Base-by-base conservation (phyloP, 2,113 vertebrate species). In the Macaca nemestrina region DNA sequence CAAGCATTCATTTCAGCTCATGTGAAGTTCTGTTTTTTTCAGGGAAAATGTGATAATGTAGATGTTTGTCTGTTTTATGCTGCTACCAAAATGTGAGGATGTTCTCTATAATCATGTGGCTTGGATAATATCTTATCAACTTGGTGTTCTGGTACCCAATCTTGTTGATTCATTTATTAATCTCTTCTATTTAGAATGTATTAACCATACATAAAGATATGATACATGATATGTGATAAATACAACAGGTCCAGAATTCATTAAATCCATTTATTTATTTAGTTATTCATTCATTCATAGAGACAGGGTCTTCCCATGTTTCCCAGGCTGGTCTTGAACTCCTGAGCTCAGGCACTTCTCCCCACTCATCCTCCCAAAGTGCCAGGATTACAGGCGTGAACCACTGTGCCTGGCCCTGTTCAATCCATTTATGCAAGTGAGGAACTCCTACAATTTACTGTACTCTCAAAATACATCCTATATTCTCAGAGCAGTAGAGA, bases 401-500 rank as follows among this genome's bases (percentile, higher is more conserved):
- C 61, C 27, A 64, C 61, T 13, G 12, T 12, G 13, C 27, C 61
- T 30, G 61, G 61, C 61, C 61, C 61, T 64, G 61, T 82, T 73
- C 75, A 35, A 11, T 82, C 55, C 1, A 50, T 94, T 89, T 89
- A 92, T 81, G 52, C 59, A 50, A n/a, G 52, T 82, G 6, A 95
- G n/a, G 27, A 86, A 81, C 35, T 59, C 20, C 8, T 88, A 95
- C 43, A 89, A 80, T 86, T 35, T 86, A 93, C 57, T 64, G 17
- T 67, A 70, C 55, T 97, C 84, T 95, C 81, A 90, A 96, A 88
- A 76, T 95, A 43, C 11, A 95, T 70, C 72, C 57, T 85, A 32
- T 50, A 52, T 94, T 90, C 48, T 90, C 8, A 86, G 35, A 96
- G 32, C 45, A 92, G 61, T 75, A 75, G 10, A 55, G 45, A 40